Evolutionary conservation across 2,797 vertebrate genomes (phyloP), one percentile per base, ranked within the genome.

Genomic region (Ciconia nigra): DNA sequence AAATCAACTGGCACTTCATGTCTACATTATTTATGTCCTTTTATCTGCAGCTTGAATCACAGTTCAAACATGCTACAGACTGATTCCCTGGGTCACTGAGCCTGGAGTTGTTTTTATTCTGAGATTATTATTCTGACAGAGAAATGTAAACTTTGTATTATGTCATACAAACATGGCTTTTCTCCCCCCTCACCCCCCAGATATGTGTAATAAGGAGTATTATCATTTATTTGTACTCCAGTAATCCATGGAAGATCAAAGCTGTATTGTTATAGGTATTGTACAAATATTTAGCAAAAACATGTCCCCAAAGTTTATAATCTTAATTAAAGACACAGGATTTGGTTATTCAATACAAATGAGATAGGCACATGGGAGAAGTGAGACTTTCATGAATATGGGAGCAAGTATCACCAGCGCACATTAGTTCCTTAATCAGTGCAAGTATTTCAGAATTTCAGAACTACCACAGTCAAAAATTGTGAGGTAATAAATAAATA

Each of bases 231-330:
- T 47, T 47, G 20, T 18, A 39, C 5, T 90, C 39, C 15, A 46
- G 19, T 58, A 87, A 47, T 1, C 29, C 0, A 0, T 28, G 29
- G 15, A 74, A 62, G 4, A 88, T 52, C n/a, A 61, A 79, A 83
- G 10, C 11, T 59, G 2, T 28, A 55, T 28, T 77, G 10, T 44
- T 49, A 8, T 14, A 71, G 29, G 3, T 57, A 61, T 49, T 66
- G 11, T 37, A 67, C 2, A 6, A 73, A 51, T 39, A 65, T 8
- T 58, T 14, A 58, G 69, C 5, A 83, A 44, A 73, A 70, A 33
- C 3, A 52, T 35, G 12, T 1, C 4, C n/a, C 29, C 5, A 19
- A 13, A 77, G 4, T 31, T 28, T 37, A 20, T 42, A 35, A 62
- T 78, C 37, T 72, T 41, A 55, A 58, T 86, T 35, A 35, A 84